These are phyloP conservation scores for Mylabris phalerata DNA, from an alignment of 1,140 invertebrate species.

Conservation along the genomic window DNA sequence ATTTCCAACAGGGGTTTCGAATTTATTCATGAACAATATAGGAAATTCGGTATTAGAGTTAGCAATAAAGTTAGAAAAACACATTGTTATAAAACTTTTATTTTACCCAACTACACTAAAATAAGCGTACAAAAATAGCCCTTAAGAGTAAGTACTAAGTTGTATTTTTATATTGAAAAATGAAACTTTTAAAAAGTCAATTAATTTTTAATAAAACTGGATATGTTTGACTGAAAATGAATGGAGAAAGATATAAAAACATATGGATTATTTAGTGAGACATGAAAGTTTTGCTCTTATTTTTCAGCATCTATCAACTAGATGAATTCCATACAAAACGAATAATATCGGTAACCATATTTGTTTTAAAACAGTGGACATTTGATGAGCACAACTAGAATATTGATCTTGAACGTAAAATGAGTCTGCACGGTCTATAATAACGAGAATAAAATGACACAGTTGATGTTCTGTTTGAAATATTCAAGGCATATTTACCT, in stretches of 20 bases:
- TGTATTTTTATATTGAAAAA: background rate
- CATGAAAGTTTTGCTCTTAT: background rate
- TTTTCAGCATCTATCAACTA: constrained; percentile 2
- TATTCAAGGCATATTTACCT: constrained; percentile 11
- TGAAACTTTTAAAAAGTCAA: background rate
- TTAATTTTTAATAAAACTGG: background rate
- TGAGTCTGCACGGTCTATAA: constrained; percentile 12
- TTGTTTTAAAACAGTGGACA: background rate
- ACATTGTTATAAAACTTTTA: constrained; percentile 15
- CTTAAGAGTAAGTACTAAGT: constrained; percentile 6
- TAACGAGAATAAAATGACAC: constrained; percentile 4
- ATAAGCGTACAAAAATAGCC: constrained; percentile 18
- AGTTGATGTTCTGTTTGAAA: background rate
- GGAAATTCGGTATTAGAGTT: background rate
- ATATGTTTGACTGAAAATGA: background rate
- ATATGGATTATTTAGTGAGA: background rate
- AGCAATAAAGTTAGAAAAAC: constrained; percentile 2
- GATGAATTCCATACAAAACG: constrained; percentile 3
- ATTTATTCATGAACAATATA: too few species aligned
- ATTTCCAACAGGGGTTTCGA: too few species aligned
- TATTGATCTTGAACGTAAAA: constrained; percentile 12
- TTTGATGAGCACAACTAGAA: constrained; percentile 12
- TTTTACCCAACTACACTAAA: constrained; percentile 12
- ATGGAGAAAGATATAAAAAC: background rate
- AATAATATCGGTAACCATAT: too few species aligned